Evolutionary conservation across 2,888 invertebrate genomes (phyloP), one percentile per base, ranked within the genome.

Genomic region (Celastrina argiolus): DNA sequence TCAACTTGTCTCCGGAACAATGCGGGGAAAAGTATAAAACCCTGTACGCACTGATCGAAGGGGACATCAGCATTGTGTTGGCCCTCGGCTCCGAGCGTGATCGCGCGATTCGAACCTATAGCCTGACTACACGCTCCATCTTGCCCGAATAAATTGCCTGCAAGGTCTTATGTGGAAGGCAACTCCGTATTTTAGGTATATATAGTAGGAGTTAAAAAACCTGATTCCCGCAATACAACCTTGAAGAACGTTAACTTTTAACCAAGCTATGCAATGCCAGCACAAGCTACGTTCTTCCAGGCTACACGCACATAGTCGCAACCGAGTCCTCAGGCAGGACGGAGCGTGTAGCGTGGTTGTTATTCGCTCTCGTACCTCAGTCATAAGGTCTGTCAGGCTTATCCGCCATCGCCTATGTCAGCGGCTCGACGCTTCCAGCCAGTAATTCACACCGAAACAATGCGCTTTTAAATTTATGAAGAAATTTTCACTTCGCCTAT

Each of bases 401-500:
- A 90, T 90, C 90, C 84, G 68, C 80, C 83, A 89, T 88, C 88
- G 80, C 78, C 72, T 77, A 76, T 81, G 79, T 76, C 82, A 81
- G 81, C 82, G 80, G 81, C 82, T 82, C 77, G 77, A 79, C 72
- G 72, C 73, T 72, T 80, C 78, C 74, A 76, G 77, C 78, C 79
- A 82, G 82, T 82, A 84, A 87, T 88, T 88, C 86, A 85, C 87
- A 83, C 87, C 83, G 81, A 79, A 87, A 89, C 89, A 88, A 89
- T 88, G 85, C 88, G 83, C 84, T 74, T 84, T 87, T 81, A 86
- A 87, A 82, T 81, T 87, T 85, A 84, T 84, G 82, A 83, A 82
- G 82, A 22, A 59, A 61, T 36, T 61, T 61, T 39, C 61, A 36
- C 39, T 39, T 36, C 39, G 22, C 59, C 59, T 79, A 61, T 59